Base-by-base conservation (phyloP, 1,140 invertebrate genomes). In the Lepidurus couesii region DNA sequence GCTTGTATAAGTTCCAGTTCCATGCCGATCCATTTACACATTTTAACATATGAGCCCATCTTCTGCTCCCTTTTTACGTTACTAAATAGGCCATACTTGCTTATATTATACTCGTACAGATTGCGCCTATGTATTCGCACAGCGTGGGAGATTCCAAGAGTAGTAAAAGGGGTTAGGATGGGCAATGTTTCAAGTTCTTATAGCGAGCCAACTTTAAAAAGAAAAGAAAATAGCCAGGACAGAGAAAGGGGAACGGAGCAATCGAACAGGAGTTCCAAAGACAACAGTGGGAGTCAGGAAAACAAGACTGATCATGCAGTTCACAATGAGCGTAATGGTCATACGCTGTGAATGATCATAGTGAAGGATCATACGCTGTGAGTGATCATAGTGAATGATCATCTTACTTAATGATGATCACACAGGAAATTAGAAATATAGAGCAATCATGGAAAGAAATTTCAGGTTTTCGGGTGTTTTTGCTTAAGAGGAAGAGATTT, bases 101-200 rank as follows among this genome's bases (percentile, higher is more conserved):
- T 65, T 16, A 65, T 21, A 65, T 65, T 34, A 34, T 34, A 34
- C 34, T 34, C 34, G 34, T 3, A 16, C 21, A 65, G 53, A 65
- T 16, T 65, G 53, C 53, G 16, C 53, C 6, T 65, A 65, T 65
- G 53, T 65, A 65, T 65, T 65, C 8, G 53, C 53, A 65, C 53
- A 65, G 53, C 53, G 21, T 65, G 16, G 53, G 53, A 21, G 45
- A 47, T 65, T 65, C 53, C 53, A 65, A 65, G 53, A 21, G 53
- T 34, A 34, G 53, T 65, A 65, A 65, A n/a, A 11, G 53, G 16
- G 53, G 21, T n/a, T n/a, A 21, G 5, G 21, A 7, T 5, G 53
- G 53, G 53, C 53, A 21, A 65, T 4, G 16, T 65, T 21, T n/a
- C 16, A 21, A 65, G 16, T 65, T 21, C 1, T 7, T 65, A 1